Percentiles rank a stretch among this genome's conserved stretches.
phyloP scores from a whole-genome alignment of 92 coral and sea anemone species.

The Plumapathes pennacea region DNA sequence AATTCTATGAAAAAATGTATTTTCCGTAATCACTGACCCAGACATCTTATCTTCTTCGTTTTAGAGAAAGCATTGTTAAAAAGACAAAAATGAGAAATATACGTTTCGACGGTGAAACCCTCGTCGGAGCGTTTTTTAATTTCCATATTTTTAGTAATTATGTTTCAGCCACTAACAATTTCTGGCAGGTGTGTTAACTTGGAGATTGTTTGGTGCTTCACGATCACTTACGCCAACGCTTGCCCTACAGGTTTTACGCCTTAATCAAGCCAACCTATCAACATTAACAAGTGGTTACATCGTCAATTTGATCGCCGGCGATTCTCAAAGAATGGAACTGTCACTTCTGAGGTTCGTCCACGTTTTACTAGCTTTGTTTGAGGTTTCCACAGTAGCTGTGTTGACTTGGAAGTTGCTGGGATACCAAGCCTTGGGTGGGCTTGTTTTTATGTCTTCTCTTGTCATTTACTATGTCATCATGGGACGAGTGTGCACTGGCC shows the following conservation, averaged over 20 bases:
- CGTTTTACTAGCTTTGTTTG: slow-evolving; percentile 34
- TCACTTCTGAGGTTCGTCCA: slow-evolving; percentile 29
- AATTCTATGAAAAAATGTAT: too few relatives aligned
- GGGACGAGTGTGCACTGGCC: slow-evolving; percentile 54
- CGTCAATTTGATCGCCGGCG: slow-evolving; percentile 57
- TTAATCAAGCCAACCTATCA: slow-evolving; percentile 51
- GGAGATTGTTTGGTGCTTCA: too few relatives aligned
- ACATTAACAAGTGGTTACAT: slow-evolving; percentile 49
- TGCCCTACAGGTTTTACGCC: slow-evolving; percentile 38
- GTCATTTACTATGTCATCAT: slow-evolving; percentile 33
- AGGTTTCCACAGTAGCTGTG: slow-evolving; percentile 34
- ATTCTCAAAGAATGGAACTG: slow-evolving; percentile 60
- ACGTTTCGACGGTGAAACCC: too few relatives aligned
- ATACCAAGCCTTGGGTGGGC: slow-evolving; percentile 45
- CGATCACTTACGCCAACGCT: too few relatives aligned
- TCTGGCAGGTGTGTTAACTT: too few relatives aligned
- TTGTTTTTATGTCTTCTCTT: slow-evolving; percentile 44
- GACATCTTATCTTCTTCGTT: too few relatives aligned
- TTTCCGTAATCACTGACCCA: too few relatives aligned
- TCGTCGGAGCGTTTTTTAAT: too few relatives aligned
- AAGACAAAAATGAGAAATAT: too few relatives aligned
- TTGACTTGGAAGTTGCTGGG: slow-evolving; percentile 61
- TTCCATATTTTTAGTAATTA: too few relatives aligned
- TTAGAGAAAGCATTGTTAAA: too few relatives aligned
- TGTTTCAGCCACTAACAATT: too few relatives aligned